Percentiles rank a stretch among this genome's conserved stretches.
phyloP scores from a whole-genome alignment of 2,797 vertebrate species.

The Micropoecilia bifurca region DNA sequence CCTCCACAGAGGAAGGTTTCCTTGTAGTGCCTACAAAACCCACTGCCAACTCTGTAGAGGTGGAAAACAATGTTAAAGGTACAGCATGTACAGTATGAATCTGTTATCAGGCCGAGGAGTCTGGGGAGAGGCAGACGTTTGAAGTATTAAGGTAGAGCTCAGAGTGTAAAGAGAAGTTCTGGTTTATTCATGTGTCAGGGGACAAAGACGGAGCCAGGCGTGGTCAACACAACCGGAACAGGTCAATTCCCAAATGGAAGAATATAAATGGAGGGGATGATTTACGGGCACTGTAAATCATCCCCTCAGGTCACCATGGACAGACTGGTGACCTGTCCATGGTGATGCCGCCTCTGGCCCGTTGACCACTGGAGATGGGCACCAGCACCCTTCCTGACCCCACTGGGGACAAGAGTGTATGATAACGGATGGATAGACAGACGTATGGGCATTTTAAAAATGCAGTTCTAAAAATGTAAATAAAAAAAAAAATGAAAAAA shows the following conservation, averaged over 20 bases:
- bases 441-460: slow-evolving; percentile 3
- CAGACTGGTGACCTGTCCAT: too few species aligned
- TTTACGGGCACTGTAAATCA: too few species aligned
- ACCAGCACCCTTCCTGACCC: too few species aligned
- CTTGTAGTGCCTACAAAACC: slow-evolving; percentile 76
- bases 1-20: slow-evolving; percentile 65
- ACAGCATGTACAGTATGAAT: slow-evolving; percentile 32
- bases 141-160: slow-evolving; percentile 23
- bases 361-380: too few species aligned
- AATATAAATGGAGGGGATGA: not conserved
- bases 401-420: too few species aligned
- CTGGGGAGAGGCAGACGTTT: slow-evolving; percentile 37
- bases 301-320: too few species aligned
- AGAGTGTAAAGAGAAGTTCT: slow-evolving; percentile 28
- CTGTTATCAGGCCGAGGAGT: slow-evolving; percentile 45
- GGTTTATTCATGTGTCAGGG: slow-evolving; percentile 70
- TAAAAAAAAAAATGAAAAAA: too few species aligned
- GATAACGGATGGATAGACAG: too few species aligned
- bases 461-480: slow-evolving; percentile 10
- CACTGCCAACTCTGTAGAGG: slow-evolving; percentile 73
- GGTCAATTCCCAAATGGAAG: not conserved
- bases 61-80: slow-evolving; percentile 31
- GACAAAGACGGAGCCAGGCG: slow-evolving; percentile 8
- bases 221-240: slow-evolving; percentile 1
- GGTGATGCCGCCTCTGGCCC: too few species aligned